Evolutionary conservation across 2,113 vertebrate genomes (phyloP).

Genomic region (Rhabdomys dilectus): DNA sequence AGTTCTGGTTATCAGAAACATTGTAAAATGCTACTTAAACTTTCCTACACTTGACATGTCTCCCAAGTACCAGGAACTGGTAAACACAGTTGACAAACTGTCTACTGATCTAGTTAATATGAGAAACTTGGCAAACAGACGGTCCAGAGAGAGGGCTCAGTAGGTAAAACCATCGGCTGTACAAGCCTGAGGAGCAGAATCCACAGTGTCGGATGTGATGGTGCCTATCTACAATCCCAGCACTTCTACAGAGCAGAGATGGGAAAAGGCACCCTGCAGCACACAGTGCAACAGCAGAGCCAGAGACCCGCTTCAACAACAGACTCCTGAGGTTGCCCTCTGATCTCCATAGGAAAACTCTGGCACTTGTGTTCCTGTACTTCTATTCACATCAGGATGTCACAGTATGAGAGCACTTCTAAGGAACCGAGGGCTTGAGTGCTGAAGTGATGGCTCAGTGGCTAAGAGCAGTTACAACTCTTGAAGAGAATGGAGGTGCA

Average conservation of each 20-base stretch:
- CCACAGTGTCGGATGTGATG: not conserved
- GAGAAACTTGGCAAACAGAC: not conserved
- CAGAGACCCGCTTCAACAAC: not conserved
- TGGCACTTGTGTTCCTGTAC: not conserved
- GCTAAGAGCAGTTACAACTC: not conserved
- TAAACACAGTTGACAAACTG: constrained; percentile 10
- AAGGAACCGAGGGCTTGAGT: not conserved
- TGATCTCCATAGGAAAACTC: not conserved
- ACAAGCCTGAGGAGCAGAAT: not conserved
- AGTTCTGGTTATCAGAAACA: not conserved
- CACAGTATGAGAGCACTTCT: not conserved
- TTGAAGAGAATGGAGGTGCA: not conserved
- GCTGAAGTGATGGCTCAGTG: not conserved
- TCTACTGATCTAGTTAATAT: not conserved
- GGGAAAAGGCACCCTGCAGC: not conserved
- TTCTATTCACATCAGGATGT: no score
- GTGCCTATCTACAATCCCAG: not conserved
- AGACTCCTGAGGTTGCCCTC: not conserved
- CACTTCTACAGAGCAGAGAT: not conserved
- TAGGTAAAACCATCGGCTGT: not conserved
- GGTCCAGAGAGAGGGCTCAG: not conserved
- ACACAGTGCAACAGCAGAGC: not conserved
- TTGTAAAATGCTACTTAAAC: not conserved
- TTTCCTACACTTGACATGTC: not conserved
- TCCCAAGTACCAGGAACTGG: not conserved